phyloP scores from a whole-genome alignment of 2,888 invertebrate species.

The Agonopterix arenella region DNA sequence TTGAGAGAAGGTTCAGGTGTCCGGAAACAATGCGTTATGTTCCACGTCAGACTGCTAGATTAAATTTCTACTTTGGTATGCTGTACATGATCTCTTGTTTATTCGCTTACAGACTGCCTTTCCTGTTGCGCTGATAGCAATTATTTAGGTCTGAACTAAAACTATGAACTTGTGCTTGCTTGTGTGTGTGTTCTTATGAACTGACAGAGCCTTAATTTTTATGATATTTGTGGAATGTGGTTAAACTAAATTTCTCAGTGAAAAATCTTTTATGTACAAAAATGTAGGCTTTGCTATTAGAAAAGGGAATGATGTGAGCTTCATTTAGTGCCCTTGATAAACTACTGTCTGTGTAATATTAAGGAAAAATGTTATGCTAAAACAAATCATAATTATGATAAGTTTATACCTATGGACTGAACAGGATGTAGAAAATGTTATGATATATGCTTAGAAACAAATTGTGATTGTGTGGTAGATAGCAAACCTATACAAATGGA shows the following conservation, averaged over 20 bases:
- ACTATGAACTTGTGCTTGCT: background rate
- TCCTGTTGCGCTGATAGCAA: slow-evolving; percentile 47
- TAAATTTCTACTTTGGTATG: slow-evolving; percentile 94
- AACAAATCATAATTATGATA: slow-evolving; percentile 8
- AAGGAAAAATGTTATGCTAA: background rate
- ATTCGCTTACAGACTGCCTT: slow-evolving; percentile 80
- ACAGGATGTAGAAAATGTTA: slow-evolving; percentile 10
- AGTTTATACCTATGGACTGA: slow-evolving; percentile 5
- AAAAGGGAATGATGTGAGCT: no score
- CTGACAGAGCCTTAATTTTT: no score
- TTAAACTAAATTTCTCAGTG: no score
- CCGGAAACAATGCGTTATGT: slow-evolving; percentile 87
- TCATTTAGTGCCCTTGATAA: no score
- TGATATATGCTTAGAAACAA: slow-evolving; percentile 1
- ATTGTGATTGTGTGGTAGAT: slow-evolving; percentile 5
- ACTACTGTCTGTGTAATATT: no score
- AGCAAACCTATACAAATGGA: slow-evolving; percentile 21
- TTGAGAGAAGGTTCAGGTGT: slow-evolving; percentile 91
- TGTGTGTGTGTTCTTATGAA: no score
- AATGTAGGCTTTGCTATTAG: no score
- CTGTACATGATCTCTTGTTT: slow-evolving; percentile 91
- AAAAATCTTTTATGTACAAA: no score
- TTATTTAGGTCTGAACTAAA: background rate
- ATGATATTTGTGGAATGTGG: no score
- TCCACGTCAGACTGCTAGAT: slow-evolving; percentile 91